Evolutionary conservation across 2,113 vertebrate species (phyloP).

Genomic region (Catharus bicknelli): DNA sequence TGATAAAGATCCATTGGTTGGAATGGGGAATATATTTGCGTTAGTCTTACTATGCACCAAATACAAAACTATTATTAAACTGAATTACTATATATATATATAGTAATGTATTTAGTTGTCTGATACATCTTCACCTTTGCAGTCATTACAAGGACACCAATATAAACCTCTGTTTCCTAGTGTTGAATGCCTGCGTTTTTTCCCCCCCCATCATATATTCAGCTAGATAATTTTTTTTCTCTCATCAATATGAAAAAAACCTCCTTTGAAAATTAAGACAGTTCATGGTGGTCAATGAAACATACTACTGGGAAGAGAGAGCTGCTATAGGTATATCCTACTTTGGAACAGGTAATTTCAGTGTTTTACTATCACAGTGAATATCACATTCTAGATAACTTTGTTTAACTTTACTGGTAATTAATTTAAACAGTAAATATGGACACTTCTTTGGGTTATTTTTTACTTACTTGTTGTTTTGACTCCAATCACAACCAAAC

Average conservation of each 20-base stretch:
- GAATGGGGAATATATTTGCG: background rate
- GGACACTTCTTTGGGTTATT: background rate
- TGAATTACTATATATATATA: background rate
- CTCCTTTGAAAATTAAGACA: background rate
- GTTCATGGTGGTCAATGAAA: background rate
- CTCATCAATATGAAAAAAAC: background rate
- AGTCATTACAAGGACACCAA: background rate
- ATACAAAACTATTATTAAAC: background rate
- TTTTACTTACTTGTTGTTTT: constrained; percentile 94
- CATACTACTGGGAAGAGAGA: background rate
- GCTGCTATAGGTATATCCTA: background rate
- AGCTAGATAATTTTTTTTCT: background rate
- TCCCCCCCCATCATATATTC: accelerated
- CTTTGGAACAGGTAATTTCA: background rate
- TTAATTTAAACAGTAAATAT: background rate
- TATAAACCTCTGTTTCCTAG: background rate
- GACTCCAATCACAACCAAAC: constrained; percentile 98
- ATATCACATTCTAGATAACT: background rate
- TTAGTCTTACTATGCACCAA: background rate
- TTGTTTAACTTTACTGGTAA: background rate
- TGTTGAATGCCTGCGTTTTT: background rate
- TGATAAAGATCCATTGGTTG: background rate
- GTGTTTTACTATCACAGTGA: background rate
- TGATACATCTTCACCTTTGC: background rate
- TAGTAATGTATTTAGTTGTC: background rate